Percentiles rank a stretch among this genome's conserved stretches.
Conservation (phyloP, 1,140 invertebrate species). For the Drosophila azteca region DNA sequence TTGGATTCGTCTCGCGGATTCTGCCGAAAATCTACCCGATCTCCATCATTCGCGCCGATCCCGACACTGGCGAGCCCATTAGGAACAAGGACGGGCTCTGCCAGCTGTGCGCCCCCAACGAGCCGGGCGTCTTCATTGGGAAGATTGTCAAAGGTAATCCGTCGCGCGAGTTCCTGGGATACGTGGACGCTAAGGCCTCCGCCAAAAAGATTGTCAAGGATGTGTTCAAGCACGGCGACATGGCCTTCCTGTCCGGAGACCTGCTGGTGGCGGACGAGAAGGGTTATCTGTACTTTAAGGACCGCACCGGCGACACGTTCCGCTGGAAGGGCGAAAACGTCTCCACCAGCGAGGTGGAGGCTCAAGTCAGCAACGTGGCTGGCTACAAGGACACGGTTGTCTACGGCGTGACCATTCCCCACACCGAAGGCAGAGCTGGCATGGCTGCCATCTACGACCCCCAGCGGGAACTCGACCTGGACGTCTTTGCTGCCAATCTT, state of each 20-base stretch:
- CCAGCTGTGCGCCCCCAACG: conserved; percentile 88
- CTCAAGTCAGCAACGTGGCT: conserved; percentile 93
- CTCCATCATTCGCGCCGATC: conserved; percentile 94
- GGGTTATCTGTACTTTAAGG: conserved; percentile 97
- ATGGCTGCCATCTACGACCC: conserved; percentile 97
- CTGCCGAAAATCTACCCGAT: conserved; percentile 93
- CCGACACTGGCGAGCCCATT: conserved; percentile 91
- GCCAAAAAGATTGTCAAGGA: conserved; percentile 95
- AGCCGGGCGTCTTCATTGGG: conserved; percentile 98
- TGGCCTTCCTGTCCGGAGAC: conserved; percentile 96
- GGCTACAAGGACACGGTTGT: conserved; percentile 95
- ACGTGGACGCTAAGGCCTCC: conserved; percentile 95
- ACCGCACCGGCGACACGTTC: conserved; percentile 98
- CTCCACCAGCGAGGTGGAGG: conserved; percentile 98
- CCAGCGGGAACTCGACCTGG: conserved; percentile 88
- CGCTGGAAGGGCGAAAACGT: conserved; percentile 99
- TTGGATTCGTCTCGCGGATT: conserved; percentile 96
- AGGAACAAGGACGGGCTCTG: conserved; percentile 91
- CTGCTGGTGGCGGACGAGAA: conserved; percentile 95
- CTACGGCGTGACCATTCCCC: conserved; percentile 91
- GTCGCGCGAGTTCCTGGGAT: conserved; percentile 93
- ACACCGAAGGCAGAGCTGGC: conserved; percentile 95
- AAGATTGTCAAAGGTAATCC: conserved; percentile 95
- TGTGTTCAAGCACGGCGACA: conserved; percentile 95
- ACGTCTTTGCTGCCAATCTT: conserved; percentile 87